Conservation (phyloP, 64 coral and sea anemone genomes). For the Cladopsammia gracilis region DNA sequence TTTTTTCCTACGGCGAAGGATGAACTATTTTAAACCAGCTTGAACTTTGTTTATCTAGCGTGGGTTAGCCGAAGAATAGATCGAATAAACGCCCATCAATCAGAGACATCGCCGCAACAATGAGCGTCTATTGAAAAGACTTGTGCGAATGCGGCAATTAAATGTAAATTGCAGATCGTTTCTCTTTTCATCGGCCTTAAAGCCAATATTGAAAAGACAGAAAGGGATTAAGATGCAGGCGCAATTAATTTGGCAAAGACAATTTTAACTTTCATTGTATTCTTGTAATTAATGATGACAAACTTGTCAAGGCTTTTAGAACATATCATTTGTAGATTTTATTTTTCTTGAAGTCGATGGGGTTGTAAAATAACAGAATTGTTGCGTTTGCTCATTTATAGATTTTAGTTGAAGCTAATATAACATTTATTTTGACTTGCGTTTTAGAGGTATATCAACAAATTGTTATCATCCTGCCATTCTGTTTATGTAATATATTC, state of each 20-base stretch:
- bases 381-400: too few species aligned
- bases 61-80: not conserved
- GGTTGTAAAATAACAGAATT: too few species aligned
- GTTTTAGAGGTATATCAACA: too few species aligned
- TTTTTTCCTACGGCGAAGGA: not conserved
- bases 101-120: not conserved
- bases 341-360: too few species aligned
- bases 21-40: not conserved
- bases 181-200: slow-evolving; percentile 2
- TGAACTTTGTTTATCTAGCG: not conserved
- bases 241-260: not conserved
- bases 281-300: not conserved
- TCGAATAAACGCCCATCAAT: not conserved
- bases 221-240: not conserved
- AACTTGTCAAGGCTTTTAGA: not conserved
- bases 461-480: too few species aligned
- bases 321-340: too few species aligned
- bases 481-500: too few species aligned
- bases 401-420: too few species aligned
- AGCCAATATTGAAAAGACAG: not conserved
- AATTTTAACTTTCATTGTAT: not conserved
- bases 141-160: not conserved
- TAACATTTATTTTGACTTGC: too few species aligned
- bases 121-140: not conserved
- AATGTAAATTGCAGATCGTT: slow-evolving; percentile 12